phyloP scores from a whole-genome alignment of 1,140 invertebrate species.

The Cydia amplana region DNA sequence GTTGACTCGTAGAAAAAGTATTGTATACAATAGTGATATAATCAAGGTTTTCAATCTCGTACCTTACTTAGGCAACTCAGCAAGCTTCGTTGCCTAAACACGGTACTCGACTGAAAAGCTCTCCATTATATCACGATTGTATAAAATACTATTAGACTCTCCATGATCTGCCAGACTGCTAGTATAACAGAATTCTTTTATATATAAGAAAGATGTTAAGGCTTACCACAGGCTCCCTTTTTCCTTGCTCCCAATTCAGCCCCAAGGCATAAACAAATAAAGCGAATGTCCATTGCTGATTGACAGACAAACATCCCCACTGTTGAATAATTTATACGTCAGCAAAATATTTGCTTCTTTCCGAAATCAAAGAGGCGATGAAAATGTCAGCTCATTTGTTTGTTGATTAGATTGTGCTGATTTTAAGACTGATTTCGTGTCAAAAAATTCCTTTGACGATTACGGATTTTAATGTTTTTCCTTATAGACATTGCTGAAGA shows the following conservation, averaged over 20 bases:
- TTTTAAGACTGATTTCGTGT: background rate
- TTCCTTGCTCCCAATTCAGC: background rate
- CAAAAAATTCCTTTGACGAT: background rate
- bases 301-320: constrained; percentile 1
- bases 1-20: too few species aligned
- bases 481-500: background rate
- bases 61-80: too few species aligned
- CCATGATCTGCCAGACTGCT: too few species aligned
- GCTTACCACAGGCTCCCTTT: background rate
- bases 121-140: too few species aligned
- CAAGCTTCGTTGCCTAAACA: too few species aligned
- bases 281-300: constrained; percentile 16
- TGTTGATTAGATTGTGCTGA: background rate
- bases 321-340: constrained; percentile 6
- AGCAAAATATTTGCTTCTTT: constrained; percentile 5
- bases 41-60: too few species aligned
- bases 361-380: constrained; percentile 1
- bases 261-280: constrained; percentile 7
- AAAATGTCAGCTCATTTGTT: background rate
- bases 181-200: too few species aligned
- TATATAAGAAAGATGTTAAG: too few species aligned
- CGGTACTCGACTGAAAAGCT: too few species aligned
- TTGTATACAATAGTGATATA: too few species aligned
- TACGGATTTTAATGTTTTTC: background rate
- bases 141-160: too few species aligned